Percentiles rank a stretch among this genome's conserved stretches.
These are phyloP conservation scores for Callithrix jacchus DNA, from an alignment of 2,113 vertebrate genomes.

Conservation along the genomic window DNA sequence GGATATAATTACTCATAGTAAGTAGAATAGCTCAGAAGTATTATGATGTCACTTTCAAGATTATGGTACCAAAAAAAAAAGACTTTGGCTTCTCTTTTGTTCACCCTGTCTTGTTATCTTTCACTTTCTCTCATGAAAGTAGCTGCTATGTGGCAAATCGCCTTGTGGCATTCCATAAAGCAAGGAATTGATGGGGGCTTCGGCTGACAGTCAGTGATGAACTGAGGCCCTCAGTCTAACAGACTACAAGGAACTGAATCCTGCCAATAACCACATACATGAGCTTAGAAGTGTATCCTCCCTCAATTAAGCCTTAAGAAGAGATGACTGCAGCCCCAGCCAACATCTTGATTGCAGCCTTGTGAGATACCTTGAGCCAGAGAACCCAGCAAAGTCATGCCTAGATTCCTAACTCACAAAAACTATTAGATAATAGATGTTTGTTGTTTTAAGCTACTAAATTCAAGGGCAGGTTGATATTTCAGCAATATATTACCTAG, in stretches of 20 bases:
- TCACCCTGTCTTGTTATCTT: neutral
- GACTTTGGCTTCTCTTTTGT: neutral
- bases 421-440: neutral
- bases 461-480: neutral
- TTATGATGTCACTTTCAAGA: neutral
- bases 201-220: neutral
- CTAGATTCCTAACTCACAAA: neutral
- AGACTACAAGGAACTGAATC: neutral
- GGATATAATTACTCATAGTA: neutral
- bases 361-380: neutral
- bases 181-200: neutral
- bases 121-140: neutral
- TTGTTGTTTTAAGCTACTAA: neutral
- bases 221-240: neutral
- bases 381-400: neutral
- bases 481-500: neutral
- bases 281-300: neutral
- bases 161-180: neutral
- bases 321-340: neutral
- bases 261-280: neutral
- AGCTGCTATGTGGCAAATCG: neutral
- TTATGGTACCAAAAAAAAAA: neutral
- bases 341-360: neutral
- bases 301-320: neutral
- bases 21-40: neutral